Percentiles rank a stretch among this genome's conserved stretches.
Evolutionary conservation across 2,888 invertebrate species (phyloP).

Genomic region (Apeira syringaria): DNA sequence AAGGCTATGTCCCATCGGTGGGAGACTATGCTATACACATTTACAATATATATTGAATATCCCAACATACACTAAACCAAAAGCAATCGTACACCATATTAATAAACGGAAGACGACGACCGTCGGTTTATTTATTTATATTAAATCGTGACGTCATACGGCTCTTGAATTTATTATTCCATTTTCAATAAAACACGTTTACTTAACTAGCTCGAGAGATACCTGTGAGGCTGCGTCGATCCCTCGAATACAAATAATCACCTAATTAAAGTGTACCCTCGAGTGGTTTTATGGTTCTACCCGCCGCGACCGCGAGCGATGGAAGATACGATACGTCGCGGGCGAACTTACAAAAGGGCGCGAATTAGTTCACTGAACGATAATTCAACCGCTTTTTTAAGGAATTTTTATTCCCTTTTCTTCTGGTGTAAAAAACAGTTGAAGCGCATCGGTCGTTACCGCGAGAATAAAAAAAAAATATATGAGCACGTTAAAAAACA

Average conservation of each 20-base stretch:
- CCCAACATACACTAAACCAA: no score
- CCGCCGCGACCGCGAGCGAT: no score
- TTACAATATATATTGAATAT: no score
- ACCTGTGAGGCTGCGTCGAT: slow-evolving; percentile 7
- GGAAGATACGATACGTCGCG: slow-evolving; percentile 17
- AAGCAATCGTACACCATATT: neutral
- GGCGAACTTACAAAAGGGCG: slow-evolving; percentile 3
- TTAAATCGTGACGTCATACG: neutral
- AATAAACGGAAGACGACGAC: neutral
- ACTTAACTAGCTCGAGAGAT: slow-evolving; percentile 4
- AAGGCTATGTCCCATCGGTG: no score
- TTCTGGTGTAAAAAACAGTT: no score
- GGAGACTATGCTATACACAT: no score
- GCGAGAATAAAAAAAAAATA: no score
- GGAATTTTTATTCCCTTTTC: no score
- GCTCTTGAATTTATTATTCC: slow-evolving; percentile 5
- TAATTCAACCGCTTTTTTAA: no score
- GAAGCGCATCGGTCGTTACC: no score
- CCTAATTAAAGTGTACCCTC: slow-evolving; percentile 38
- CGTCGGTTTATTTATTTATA: neutral
- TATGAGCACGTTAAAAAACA: no score
- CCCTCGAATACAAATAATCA: slow-evolving; percentile 35
- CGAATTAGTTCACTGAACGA: no score
- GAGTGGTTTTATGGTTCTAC: slow-evolving; percentile 38
- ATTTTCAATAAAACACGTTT: slow-evolving; percentile 3